Evolutionary conservation across 2,113 vertebrate genomes (phyloP), one percentile per base, ranked within the genome.

Genomic region (Paralichthys olivaceus): DNA sequence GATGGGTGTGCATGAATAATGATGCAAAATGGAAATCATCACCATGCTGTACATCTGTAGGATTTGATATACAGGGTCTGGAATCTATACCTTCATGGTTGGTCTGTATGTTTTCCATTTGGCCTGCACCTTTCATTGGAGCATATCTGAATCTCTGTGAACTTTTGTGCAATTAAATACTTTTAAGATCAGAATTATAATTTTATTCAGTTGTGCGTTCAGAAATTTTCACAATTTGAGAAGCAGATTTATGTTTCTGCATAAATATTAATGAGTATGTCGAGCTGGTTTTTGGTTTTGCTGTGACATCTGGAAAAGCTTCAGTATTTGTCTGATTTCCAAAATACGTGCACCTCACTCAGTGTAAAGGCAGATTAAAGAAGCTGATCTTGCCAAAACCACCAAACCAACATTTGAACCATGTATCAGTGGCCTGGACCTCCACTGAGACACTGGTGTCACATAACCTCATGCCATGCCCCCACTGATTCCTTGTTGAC

Each of bases 1-100:
- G 55, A 80, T 69, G 55, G 51, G 29, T 45, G 61, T 64, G 62
- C 57, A 63, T 70, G 58, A 59, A 64, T 63, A 12, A 75, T 65
- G 12, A 34, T 23, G 23, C 37, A 54, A 23, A 49, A 60, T 53
- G 34, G 22, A 56, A 54, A 54, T 62, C 20, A 59, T 69, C 4
- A 45, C 57, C 20, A 15, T 62, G 13, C 20, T 55, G 60, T 57
- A 54, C 47, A 67, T 73, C 19, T 40, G 34, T 14, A 5, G 13
- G n/a, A 75, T 68, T 65, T 60, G 45, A 61, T 53, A 34, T 53
- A 47, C 37, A 15, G 57, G 8, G 4, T 58, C 22, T 60, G 43
- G 17, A 14, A 73, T 59, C 20, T 40, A 12, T 40, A 40, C 2
- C 12, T 40, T 40, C 11, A 40, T 40, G 37, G 37, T 40, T 13